Base-by-base conservation (phyloP, 2,888 invertebrate genomes). In the Quadroppia sp. region DNA sequence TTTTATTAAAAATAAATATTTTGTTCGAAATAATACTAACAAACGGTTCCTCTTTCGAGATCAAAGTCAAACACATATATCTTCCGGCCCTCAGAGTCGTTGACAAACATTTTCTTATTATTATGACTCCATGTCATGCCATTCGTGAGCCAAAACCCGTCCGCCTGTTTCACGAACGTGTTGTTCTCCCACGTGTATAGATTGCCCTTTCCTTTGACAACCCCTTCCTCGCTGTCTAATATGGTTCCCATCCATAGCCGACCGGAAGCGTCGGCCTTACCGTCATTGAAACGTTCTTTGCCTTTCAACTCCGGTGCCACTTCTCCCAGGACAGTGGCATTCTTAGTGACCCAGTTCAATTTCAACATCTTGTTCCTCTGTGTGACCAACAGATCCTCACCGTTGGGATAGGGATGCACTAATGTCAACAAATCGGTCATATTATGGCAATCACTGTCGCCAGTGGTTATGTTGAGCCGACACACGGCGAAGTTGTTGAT, bases 71-170 rank as follows among this genome's bases (percentile, higher is more conserved):
- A 91, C 11, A 87, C 88, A 72, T 86, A 87, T 15, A 75, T 48
- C 32, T 70, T 48, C 42, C 84, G 81, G 0, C 88, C 88, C 0
- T 87, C 85, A 0, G 90, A 87, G 82, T 92, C 92, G 45, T 90
- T 90, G 82, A 89, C 91, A 82, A 89, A 92, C 85, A 92, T 87
- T 78, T 86, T 87, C 76, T 86, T 85, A 79, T 87, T 87, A 79
- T 89, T 88, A 0, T 83, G 80, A 23, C 87, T 89, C 91, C 91
- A 92, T 0, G 88, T 88, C 11, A 92, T 82, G 1, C 92, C 92
- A 79, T 92, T 92, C 61, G 91, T 59, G 2, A 59, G 15, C 6
- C 15, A 59, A 59, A 59, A 59, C 20, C 59, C 59, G 4, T 59
- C 59, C 17, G 59, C 3, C 25, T 25, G 25, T 30, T 59, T 59